Conservation (phyloP, 2,797 vertebrate species). For the Craterocephalus amniculus region DNA sequence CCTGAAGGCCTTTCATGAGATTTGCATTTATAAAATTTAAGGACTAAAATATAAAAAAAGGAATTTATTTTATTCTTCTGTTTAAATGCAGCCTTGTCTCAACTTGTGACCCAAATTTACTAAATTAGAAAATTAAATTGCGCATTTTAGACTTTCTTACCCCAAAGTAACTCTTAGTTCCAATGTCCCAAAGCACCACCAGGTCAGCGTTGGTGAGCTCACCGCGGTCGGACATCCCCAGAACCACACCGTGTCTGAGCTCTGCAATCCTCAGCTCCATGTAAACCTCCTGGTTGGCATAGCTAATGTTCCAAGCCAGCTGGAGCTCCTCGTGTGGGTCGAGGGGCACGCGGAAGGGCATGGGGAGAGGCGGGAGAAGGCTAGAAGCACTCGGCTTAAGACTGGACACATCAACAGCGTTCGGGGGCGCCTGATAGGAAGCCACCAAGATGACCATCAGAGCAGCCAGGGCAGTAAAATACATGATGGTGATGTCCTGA, state of each 20-base stretch:
- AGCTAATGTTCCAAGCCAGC: slow-evolving; percentile 94
- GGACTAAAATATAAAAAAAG: background rate
- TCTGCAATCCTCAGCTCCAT: slow-evolving; percentile 84
- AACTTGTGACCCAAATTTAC: background rate
- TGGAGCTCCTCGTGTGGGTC: slow-evolving; percentile 86
- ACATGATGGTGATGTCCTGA: slow-evolving; percentile 90
- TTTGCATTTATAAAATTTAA: slow-evolving; percentile 31
- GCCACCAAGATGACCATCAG: slow-evolving; percentile 92
- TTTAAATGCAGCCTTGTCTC: background rate
- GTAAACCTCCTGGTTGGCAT: slow-evolving; percentile 80
- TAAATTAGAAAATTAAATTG: background rate
- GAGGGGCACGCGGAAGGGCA: slow-evolving; percentile 88
- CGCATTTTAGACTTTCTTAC: slow-evolving; percentile 44
- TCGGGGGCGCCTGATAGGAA: slow-evolving; percentile 84
- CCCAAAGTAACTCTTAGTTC: slow-evolving; percentile 77
- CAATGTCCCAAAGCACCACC: slow-evolving; percentile 89
- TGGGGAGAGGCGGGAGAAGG: slow-evolving; percentile 63
- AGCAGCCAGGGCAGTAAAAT: slow-evolving; percentile 86
- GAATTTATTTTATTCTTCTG: background rate
- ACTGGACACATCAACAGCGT: slow-evolving; percentile 78
- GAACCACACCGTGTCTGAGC: slow-evolving; percentile 85
- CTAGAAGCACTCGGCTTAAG: slow-evolving; percentile 23
- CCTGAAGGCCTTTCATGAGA: slow-evolving; percentile 21
- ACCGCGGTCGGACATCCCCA: slow-evolving; percentile 94
- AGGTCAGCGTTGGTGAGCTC: slow-evolving; percentile 90